Conservation (phyloP, 2,113 vertebrate genomes). For the Cacatua alba region DNA sequence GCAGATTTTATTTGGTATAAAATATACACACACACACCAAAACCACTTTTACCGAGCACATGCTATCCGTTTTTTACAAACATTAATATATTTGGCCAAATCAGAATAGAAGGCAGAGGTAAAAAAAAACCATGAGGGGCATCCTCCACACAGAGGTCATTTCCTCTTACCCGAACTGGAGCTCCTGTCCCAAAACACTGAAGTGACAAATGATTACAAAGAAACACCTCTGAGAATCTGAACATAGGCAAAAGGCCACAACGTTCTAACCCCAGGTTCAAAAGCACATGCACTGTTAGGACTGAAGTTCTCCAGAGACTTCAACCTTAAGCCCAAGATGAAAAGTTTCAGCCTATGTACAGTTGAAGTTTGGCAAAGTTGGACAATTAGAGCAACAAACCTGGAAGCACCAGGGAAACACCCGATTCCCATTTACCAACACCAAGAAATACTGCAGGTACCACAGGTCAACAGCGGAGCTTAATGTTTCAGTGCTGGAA, state of each 20-base stretch:
- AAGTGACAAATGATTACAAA: background rate
- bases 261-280: background rate
- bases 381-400: background rate
- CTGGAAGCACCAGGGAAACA: background rate
- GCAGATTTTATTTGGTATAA: conserved; percentile 34
- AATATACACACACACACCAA: background rate
- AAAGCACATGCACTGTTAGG: background rate
- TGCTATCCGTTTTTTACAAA: background rate
- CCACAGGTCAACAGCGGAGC: background rate
- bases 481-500: background rate
- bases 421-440: background rate
- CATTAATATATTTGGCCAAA: background rate
- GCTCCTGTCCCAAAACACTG: background rate
- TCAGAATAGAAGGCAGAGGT: background rate
- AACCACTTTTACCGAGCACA: background rate
- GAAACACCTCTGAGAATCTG: background rate
- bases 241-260: background rate
- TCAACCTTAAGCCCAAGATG: background rate
- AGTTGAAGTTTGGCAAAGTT: background rate
- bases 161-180: background rate
- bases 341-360: background rate
- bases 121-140: background rate
- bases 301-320: background rate
- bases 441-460: background rate
- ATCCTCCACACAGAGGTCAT: background rate